Conservation (phyloP, 35 echinoderm and acorn worm species). For the Ophioderma brevispina region DNA sequence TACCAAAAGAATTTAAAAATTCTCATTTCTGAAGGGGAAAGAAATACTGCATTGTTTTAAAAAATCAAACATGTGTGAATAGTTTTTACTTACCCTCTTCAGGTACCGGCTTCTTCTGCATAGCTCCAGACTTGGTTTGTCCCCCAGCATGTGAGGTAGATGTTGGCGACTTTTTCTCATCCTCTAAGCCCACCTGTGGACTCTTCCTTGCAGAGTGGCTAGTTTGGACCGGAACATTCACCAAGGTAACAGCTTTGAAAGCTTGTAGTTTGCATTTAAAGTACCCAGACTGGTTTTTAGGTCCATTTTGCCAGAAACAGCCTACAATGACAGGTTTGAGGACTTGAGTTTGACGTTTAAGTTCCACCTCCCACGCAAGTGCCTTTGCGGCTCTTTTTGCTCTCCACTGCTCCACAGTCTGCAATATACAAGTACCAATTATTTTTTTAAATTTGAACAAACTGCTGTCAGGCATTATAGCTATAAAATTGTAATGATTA, state of each 20-base stretch:
- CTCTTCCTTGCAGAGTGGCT: constrained; percentile 20
- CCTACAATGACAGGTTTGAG: constrained; percentile 74
- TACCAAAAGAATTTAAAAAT: too few relatives aligned
- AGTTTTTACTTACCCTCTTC: constrained; percentile 82
- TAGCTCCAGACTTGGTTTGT: constrained; percentile 11
- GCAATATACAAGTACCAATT: constrained; percentile 23
- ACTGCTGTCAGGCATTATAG: not conserved
- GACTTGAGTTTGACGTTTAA: constrained; percentile 72
- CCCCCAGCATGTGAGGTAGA: not conserved
- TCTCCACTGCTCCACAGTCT: constrained; percentile 74
- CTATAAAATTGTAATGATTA: too few relatives aligned
- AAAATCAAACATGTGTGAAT: too few relatives aligned
- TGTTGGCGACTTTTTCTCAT: not conserved
- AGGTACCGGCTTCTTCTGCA: constrained; percentile 72
- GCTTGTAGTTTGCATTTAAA: constrained; percentile 46
- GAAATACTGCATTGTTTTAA: too few relatives aligned
- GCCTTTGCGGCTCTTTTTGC: constrained; percentile 76
- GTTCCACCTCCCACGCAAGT: constrained; percentile 83
- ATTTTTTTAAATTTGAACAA: not conserved
- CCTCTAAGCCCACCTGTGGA: not conserved
- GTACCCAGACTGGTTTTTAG: not conserved
- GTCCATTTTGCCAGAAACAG: constrained; percentile 48
- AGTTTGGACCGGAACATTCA: constrained; percentile 67
- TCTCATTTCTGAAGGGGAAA: too few relatives aligned
- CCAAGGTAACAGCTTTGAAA: constrained; percentile 58